A percentile compares a stretch with the other conserved stretches of the same genome.
These are phyloP conservation scores for Scatophagus argus DNA, from an alignment of 2,113 vertebrate species.

Conservation along the genomic window DNA sequence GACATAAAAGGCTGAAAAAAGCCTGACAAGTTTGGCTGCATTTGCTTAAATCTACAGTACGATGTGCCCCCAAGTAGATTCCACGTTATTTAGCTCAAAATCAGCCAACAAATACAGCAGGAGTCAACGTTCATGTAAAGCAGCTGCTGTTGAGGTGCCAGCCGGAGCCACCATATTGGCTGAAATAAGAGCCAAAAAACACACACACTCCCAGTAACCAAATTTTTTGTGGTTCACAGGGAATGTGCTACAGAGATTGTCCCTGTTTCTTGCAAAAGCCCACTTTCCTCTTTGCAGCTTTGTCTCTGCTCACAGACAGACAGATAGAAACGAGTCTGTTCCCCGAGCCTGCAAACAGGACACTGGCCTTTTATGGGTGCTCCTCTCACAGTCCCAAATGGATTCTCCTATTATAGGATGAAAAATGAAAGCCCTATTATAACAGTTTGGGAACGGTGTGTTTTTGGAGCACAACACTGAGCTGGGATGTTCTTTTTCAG, in stretches of 20 bases:
- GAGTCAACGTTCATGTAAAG: not conserved
- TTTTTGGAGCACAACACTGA: not conserved
- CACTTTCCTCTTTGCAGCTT: slow-evolving; percentile 2
- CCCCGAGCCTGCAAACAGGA: slow-evolving; percentile 30
- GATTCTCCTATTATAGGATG: slow-evolving; percentile 40
- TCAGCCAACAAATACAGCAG: slow-evolving; percentile 1
- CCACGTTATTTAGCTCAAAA: not conserved
- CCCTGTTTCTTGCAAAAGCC: slow-evolving; percentile 19
- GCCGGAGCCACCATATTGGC: not conserved
- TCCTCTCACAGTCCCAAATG: slow-evolving; percentile 56
- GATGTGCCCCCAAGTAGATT: not conserved
- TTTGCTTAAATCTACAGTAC: not conserved
- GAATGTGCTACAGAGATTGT: slow-evolving; percentile 18
- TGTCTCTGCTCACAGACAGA: slow-evolving; percentile 14
- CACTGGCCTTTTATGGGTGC: slow-evolving; percentile 50
- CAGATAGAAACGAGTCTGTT: slow-evolving; percentile 44
- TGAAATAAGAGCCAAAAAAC: slow-evolving; percentile 7
- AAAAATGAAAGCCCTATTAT: slow-evolving; percentile 51
- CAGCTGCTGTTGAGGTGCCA: not conserved
- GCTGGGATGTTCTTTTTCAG: not conserved
- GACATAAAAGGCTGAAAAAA: not conserved
- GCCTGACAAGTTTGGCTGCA: too few relatives aligned
- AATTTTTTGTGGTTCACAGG: not conserved
- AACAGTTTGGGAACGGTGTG: slow-evolving; percentile 6
- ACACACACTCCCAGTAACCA: slow-evolving; percentile 9